Percentiles rank a stretch among this genome's conserved stretches.
Conservation (phyloP, 2,888 invertebrate genomes). For the Standfussiana lucernea region DNA sequence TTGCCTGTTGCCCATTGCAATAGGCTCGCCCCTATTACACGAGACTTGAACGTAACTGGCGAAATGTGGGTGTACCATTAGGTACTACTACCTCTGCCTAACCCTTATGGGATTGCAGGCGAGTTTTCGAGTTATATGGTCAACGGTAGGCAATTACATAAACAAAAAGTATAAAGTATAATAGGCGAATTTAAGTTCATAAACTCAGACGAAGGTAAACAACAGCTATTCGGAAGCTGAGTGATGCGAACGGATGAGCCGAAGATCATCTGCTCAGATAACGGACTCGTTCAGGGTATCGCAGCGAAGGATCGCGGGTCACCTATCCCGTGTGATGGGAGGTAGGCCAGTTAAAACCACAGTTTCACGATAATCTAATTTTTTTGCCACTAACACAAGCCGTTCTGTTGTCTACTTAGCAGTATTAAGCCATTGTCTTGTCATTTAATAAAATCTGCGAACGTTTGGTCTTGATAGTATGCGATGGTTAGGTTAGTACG, state of each 20-base stretch:
- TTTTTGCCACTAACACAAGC: neutral
- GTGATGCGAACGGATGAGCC: constrained; percentile 67
- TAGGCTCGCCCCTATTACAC: too few relatives aligned
- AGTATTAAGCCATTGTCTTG: neutral
- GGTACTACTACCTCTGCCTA: too few relatives aligned
- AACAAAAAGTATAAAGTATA: neutral
- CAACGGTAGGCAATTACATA: neutral
- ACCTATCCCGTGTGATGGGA: constrained; percentile 25
- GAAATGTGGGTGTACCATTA: too few relatives aligned
- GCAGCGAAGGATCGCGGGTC: constrained; percentile 28
- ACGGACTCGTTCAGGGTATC: constrained; percentile 63
- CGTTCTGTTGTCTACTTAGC: neutral
- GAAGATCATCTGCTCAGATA: constrained; percentile 70
- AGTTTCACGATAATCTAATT: neutral
- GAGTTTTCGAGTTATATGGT: neutral
- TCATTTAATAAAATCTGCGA: neutral
- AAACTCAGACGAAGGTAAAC: constrained; percentile 31
- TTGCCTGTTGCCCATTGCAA: too few relatives aligned
- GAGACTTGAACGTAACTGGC: too few relatives aligned
- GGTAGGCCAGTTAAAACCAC: neutral
- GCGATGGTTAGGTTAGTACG: neutral
- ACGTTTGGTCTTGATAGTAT: constrained; percentile 1
- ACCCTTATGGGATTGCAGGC: too few relatives aligned
- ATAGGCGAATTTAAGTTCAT: neutral
- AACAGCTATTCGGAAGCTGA: constrained; percentile 29